phyloP scores from a whole-genome alignment of 2,113 vertebrate species.

The Callaeas wilsoni region DNA sequence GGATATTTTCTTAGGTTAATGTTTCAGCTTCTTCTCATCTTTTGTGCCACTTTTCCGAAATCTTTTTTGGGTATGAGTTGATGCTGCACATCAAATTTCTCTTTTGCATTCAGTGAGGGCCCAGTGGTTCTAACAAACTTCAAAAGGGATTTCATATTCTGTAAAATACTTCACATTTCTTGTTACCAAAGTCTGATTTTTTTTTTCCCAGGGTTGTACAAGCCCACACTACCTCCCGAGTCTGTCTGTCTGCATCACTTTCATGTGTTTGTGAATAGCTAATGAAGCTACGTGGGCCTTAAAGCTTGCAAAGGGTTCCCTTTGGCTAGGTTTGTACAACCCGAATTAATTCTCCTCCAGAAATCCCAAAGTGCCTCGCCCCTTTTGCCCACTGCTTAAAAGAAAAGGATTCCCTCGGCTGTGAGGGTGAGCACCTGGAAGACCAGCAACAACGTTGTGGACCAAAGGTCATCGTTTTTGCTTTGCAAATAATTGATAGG shows the following conservation, averaged over 20 bases:
- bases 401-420: neutral
- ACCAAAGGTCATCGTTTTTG: neutral
- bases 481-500: constrained; percentile 1
- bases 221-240: neutral
- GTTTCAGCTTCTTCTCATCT: constrained; percentile 41
- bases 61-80: constrained; percentile 29
- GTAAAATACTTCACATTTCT: constrained; percentile 11
- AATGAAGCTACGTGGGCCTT: neutral
- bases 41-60: constrained; percentile 45
- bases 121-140: constrained; percentile 41
- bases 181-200: neutral
- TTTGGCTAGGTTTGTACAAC: neutral
- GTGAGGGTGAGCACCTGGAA: neutral
- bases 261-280: neutral
- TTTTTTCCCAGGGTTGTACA: neutral
- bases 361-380: neutral
- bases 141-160: constrained; percentile 47
- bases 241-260: neutral
- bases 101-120: constrained; percentile 21
- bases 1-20: constrained; percentile 24
- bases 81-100: constrained; percentile 40
- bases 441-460: neutral
- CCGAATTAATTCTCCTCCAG: neutral
- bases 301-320: neutral
- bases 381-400: neutral